These are phyloP conservation scores for Callospermophilus lateralis DNA, from an alignment of 2,113 vertebrate species.

Conservation along the genomic window DNA sequence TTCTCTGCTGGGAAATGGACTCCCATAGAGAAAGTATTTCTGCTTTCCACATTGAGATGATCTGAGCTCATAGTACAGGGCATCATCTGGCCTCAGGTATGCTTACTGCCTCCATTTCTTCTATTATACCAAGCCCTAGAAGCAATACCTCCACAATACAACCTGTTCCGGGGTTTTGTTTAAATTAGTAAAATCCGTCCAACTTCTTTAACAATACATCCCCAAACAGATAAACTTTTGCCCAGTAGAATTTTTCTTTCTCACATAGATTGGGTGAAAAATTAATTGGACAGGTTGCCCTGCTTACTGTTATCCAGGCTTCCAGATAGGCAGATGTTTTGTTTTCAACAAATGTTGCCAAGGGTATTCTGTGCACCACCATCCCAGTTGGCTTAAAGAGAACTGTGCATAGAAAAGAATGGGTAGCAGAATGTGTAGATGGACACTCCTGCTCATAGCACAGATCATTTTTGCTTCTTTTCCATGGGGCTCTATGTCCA, in stretches of 20 bases:
- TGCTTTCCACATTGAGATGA: not conserved
- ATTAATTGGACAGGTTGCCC: not conserved
- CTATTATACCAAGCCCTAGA: not conserved
- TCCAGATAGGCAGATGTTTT: no score
- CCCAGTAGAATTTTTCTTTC: not conserved
- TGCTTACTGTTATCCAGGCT: not conserved
- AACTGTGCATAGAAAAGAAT: not conserved
- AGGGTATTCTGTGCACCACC: fast-evolving
- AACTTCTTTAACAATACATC: not conserved
- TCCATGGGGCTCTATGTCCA: not conserved
- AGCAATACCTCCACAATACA: not conserved
- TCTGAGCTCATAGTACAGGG: not conserved
- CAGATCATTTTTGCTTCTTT: not conserved
- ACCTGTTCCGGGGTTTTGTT: not conserved
- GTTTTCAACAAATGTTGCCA: not conserved
- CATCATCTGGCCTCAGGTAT: no score
- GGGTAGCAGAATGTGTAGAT: not conserved
- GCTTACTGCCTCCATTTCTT: not conserved
- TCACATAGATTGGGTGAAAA: not conserved
- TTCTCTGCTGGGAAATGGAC: not conserved
- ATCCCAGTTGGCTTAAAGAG: no score
- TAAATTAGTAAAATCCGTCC: not conserved
- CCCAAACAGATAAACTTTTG: not conserved
- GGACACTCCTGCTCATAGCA: not conserved
- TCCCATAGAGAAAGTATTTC: not conserved